Conservation (phyloP, 2,888 invertebrate species). For the Cantharis rustica region DNA sequence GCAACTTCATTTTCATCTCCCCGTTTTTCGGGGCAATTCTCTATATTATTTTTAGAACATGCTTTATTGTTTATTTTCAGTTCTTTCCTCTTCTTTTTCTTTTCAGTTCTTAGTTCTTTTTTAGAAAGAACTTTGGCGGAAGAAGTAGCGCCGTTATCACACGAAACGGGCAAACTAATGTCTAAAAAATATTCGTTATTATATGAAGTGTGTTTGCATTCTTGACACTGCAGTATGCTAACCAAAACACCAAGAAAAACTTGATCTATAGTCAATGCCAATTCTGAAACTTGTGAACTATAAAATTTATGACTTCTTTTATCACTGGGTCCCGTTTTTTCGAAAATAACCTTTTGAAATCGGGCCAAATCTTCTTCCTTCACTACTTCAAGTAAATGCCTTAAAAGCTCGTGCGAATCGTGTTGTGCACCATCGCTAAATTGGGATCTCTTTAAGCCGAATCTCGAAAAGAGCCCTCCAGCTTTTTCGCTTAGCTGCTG, state of each 20-base stretch:
- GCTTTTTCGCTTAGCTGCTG: slow-evolving; percentile 63
- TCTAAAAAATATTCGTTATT: slow-evolving; percentile 93
- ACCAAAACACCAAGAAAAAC: slow-evolving; percentile 93
- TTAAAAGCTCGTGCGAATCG: slow-evolving; percentile 92
- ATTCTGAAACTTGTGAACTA: slow-evolving; percentile 78
- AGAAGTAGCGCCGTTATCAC: slow-evolving; percentile 65
- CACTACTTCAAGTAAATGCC: slow-evolving; percentile 88
- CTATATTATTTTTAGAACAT: background rate
- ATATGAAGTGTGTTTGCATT: slow-evolving; percentile 85
- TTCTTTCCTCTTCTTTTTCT: slow-evolving; percentile 61
- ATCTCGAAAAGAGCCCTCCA: slow-evolving; percentile 65
- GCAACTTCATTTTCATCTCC: slow-evolving; percentile 51
- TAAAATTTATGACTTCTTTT: slow-evolving; percentile 82
- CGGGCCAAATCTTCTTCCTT: slow-evolving; percentile 76
- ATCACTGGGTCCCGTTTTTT: slow-evolving; percentile 74
- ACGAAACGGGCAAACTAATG: slow-evolving; percentile 87
- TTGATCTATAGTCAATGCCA: slow-evolving; percentile 81
- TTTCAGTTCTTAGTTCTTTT: slow-evolving; percentile 66
- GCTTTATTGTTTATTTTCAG: background rate
- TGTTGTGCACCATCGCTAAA: slow-evolving; percentile 95
- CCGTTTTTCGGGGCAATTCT: slow-evolving; percentile 43
- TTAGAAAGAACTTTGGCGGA: slow-evolving; percentile 69
- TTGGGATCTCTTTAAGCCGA: slow-evolving; percentile 74
- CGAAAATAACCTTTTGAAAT: slow-evolving; percentile 81
- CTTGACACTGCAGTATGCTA: slow-evolving; percentile 86